Conservation (phyloP, 2,888 invertebrate genomes). For the Aradus depressus region DNA sequence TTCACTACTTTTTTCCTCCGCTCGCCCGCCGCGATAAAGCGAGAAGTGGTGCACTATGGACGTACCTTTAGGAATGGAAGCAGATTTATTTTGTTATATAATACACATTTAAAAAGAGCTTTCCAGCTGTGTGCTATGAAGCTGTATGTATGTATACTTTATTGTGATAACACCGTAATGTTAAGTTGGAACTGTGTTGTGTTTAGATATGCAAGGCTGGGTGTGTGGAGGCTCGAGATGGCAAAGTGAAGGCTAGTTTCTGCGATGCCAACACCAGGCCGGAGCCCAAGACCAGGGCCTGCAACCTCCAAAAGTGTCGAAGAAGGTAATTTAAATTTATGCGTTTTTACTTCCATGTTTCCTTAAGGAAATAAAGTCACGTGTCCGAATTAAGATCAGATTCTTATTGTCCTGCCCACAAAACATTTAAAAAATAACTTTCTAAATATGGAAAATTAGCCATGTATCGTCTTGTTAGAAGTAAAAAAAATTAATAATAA, state of each 20-base stretch:
- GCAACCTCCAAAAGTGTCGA: constrained; percentile 36
- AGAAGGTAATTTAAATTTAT: too few relatives aligned
- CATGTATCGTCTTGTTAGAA: too few relatives aligned
- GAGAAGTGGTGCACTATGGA: too few relatives aligned
- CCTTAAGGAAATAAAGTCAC: too few relatives aligned
- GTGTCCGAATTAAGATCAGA: too few relatives aligned
- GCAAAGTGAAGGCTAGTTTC: constrained; percentile 46
- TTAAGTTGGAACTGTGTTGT: neutral
- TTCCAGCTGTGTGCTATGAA: neutral
- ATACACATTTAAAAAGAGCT: neutral
- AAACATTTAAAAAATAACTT: too few relatives aligned
- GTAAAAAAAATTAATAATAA: too few relatives aligned
- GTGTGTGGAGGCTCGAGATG: constrained; percentile 51
- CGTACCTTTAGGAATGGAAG: neutral
- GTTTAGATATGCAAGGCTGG: constrained; percentile 43
- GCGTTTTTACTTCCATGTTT: too few relatives aligned
- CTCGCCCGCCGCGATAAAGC: too few relatives aligned
- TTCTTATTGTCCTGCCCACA: too few relatives aligned
- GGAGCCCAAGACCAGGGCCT: constrained; percentile 37
- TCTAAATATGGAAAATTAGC: too few relatives aligned
- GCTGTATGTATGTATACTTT: neutral
- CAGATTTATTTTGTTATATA: neutral
- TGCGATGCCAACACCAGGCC: constrained; percentile 40
- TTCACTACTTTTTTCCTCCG: too few relatives aligned
- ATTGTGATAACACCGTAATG: neutral